A percentile compares a stretch with the other conserved stretches of the same genome.
phyloP scores from a whole-genome alignment of 2,113 vertebrate genomes.

The Sterrhoptilus dennistouni region DNA sequence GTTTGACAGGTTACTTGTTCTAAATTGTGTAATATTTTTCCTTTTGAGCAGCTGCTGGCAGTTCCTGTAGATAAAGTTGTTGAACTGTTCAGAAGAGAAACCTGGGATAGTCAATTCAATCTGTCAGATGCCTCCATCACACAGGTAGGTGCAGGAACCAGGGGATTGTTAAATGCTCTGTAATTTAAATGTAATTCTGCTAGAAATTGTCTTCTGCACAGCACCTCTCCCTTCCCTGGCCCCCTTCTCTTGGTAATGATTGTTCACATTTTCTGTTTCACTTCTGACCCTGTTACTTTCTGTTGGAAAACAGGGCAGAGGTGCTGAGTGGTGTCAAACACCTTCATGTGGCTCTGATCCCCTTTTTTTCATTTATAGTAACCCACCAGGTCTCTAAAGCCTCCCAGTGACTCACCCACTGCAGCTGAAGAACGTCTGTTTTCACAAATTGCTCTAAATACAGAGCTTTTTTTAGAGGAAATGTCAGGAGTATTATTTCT shows the following conservation, averaged over 20 bases:
- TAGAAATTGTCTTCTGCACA: background rate
- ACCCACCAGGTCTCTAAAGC: background rate
- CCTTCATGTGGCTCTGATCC: background rate
- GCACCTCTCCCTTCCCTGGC: background rate
- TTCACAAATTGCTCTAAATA: background rate
- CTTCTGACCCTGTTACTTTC: background rate
- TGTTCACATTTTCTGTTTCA: background rate
- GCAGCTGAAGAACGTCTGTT: constrained; percentile 11
- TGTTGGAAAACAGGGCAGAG: background rate
- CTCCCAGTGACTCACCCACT: background rate
- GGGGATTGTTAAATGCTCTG: background rate
- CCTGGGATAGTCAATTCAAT: constrained; percentile 79
- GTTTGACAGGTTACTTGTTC: background rate
- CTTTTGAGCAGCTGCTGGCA: constrained; percentile 82
- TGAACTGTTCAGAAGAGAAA: constrained; percentile 85
- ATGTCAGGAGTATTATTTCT: background rate
- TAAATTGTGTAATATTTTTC: background rate
- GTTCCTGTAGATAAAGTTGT: constrained; percentile 88
- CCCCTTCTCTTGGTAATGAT: rapidly evolving
- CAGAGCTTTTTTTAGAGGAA: background rate
- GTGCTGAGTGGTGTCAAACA: background rate
- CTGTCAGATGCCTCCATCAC: constrained; percentile 82
- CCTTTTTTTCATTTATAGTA: background rate
- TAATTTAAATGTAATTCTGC: background rate
- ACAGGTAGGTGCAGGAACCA: constrained; percentile 75